Percentiles rank a stretch among this genome's conserved stretches.
These are phyloP conservation scores for Oenanthe oenanthe DNA, from an alignment of 2,113 vertebrate genomes.

Conservation along the genomic window DNA sequence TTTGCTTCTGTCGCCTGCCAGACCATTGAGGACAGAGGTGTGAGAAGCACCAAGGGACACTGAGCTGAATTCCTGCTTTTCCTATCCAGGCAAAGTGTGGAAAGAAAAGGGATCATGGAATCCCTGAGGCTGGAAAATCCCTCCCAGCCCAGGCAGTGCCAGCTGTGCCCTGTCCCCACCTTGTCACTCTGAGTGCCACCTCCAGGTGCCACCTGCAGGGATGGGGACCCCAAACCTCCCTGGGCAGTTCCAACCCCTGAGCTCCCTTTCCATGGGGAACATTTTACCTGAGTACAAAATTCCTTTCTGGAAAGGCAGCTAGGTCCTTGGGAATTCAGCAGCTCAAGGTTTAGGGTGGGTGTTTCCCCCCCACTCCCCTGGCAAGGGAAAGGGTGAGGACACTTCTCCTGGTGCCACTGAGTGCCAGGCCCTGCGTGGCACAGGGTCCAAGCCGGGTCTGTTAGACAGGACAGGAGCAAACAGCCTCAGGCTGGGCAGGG, in stretches of 20 bases:
- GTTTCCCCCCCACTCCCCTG: neutral
- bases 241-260: neutral
- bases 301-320: neutral
- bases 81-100: neutral
- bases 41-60: neutral
- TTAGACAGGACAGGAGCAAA: fast-evolving
- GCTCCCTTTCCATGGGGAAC: neutral
- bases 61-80: neutral
- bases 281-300: neutral
- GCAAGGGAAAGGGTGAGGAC: neutral
- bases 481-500: neutral
- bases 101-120: fast-evolving
- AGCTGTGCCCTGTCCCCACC: neutral
- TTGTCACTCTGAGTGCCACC: neutral
- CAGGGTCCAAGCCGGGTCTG: neutral
- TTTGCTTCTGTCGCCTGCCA: neutral
- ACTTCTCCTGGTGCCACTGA: no score
- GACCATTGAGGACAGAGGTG: neutral
- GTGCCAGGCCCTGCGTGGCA: neutral
- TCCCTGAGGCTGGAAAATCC: neutral
- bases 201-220: neutral
- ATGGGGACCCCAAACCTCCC: neutral
- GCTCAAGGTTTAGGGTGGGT: neutral
- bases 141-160: fast-evolving
- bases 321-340: neutral